These are phyloP conservation scores for Neodiprion pinetum DNA, from an alignment of 1,140 invertebrate species.

Conservation along the genomic window DNA sequence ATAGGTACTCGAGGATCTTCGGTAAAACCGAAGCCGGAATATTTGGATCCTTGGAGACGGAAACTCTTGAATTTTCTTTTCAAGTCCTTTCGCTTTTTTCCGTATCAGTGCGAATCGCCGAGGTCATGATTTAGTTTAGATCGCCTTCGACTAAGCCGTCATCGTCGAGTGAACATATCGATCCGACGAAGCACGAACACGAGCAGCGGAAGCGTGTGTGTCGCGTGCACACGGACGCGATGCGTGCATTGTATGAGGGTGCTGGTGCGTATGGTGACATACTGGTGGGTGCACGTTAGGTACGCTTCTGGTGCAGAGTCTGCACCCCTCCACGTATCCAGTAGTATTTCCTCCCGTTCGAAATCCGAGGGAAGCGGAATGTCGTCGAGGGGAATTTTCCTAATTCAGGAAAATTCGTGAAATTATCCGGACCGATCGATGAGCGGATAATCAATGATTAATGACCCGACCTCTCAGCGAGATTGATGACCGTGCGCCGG, in stretches of 20 bases:
- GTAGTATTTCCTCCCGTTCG: not conserved
- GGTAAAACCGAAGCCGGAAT: too few species aligned
- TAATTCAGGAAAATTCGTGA: slow-evolving; percentile 53
- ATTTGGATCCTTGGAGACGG: too few species aligned
- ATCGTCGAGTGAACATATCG: slow-evolving; percentile 58
- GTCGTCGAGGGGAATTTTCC: slow-evolving; percentile 32
- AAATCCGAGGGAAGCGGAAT: slow-evolving; percentile 21
- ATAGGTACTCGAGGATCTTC: too few species aligned
- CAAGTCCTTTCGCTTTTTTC: not conserved
- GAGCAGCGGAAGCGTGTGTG: not conserved
- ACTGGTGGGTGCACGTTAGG: slow-evolving; percentile 48
- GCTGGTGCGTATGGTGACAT: slow-evolving; percentile 58
- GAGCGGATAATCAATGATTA: slow-evolving; percentile 57
- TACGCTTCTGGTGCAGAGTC: slow-evolving; percentile 10
- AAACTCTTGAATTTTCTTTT: too few species aligned
- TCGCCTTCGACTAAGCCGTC: slow-evolving; percentile 48
- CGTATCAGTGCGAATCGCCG: slow-evolving; percentile 28
- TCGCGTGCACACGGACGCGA: slow-evolving; percentile 12
- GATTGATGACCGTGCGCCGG: not conserved
- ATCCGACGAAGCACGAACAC: slow-evolving; percentile 35
- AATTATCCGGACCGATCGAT: slow-evolving; percentile 52
- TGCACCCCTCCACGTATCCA: not conserved
- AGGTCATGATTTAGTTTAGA: slow-evolving; percentile 49
- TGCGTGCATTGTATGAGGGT: slow-evolving; percentile 49
- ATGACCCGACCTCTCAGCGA: slow-evolving; percentile 29